Percentiles rank a stretch among this genome's conserved stretches.
Conservation (phyloP, 2,888 invertebrate species). For the Folsomia manolachei region DNA sequence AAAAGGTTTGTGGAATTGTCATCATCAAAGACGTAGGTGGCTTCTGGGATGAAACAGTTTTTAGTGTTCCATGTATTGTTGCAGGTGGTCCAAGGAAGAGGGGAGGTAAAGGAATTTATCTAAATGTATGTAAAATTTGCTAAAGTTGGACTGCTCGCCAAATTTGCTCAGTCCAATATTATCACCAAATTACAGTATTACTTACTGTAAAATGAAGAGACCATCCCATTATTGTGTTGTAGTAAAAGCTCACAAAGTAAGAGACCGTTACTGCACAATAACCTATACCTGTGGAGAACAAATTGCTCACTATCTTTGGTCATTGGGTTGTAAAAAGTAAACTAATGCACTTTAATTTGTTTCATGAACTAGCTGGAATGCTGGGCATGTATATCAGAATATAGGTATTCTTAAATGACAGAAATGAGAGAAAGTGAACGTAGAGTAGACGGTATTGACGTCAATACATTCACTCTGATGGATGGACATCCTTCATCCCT, state of each 20-base stretch:
- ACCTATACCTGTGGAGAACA: constrained; percentile 63
- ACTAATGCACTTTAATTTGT: too few species aligned
- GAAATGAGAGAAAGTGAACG: too few species aligned
- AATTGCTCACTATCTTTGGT: too few species aligned
- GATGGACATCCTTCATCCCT: neutral
- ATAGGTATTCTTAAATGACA: too few species aligned
- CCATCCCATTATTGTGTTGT: constrained; percentile 84
- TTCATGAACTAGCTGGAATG: too few species aligned
- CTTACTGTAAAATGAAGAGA: constrained; percentile 67
- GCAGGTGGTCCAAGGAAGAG: constrained; percentile 77
- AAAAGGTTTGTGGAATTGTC: constrained; percentile 29
- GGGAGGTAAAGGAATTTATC: constrained; percentile 65
- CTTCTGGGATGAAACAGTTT: constrained; percentile 58
- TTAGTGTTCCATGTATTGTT: constrained; percentile 78
- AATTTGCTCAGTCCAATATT: neutral
- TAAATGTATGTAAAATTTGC: too few species aligned
- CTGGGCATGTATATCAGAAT: too few species aligned
- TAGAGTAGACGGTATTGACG: too few species aligned
- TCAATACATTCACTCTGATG: neutral
- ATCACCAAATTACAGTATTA: too few species aligned
- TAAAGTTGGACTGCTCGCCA: neutral
- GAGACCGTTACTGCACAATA: constrained; percentile 76
- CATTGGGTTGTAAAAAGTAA: too few species aligned
- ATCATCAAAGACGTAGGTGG: constrained; percentile 52
- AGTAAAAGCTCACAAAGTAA: constrained; percentile 76